Percentiles rank a stretch among this genome's conserved stretches.
These are phyloP conservation scores for Anguilla megastoma DNA, from an alignment of 2,797 vertebrate genomes.

Conservation along the genomic window DNA sequence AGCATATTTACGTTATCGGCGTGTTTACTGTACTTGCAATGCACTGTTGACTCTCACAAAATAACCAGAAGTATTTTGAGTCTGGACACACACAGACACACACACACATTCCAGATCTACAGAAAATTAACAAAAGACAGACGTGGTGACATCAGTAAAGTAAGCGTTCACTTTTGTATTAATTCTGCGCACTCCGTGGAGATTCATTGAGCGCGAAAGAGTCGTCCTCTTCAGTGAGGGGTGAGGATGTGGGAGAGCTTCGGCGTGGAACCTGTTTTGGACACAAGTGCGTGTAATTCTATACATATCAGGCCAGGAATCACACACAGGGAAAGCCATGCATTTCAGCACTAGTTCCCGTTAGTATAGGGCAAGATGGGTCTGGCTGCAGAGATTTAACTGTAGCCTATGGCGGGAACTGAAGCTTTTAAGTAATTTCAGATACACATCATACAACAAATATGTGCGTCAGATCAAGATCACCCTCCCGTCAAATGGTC, in stretches of 20 bases:
- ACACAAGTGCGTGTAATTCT: not conserved
- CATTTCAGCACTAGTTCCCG: not conserved
- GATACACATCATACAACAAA: not conserved
- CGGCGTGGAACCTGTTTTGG: too few species aligned
- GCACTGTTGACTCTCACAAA: not conserved
- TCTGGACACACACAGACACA: not conserved
- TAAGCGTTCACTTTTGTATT: not conserved
- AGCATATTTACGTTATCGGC: not conserved
- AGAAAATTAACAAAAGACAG: not conserved
- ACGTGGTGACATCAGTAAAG: not conserved
- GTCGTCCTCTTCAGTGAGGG: too few species aligned
- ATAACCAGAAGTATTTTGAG: not conserved
- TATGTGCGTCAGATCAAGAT: not conserved
- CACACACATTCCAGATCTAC: not conserved
- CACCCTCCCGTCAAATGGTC: not conserved
- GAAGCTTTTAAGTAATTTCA: not conserved
- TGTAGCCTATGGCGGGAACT: not conserved
- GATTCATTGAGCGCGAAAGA: too few species aligned
- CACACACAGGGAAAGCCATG: not conserved
- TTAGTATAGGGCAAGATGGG: not conserved
- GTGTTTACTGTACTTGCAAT: not conserved
- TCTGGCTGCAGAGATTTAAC: not conserved
- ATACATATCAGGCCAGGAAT: too few species aligned
- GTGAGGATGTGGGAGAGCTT: too few species aligned
- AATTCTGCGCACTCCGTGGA: too few species aligned